A percentile compares a stretch with the other conserved stretches of the same genome.
phyloP scores from a whole-genome alignment of 1,140 invertebrate species.

The Atta texana region DNA sequence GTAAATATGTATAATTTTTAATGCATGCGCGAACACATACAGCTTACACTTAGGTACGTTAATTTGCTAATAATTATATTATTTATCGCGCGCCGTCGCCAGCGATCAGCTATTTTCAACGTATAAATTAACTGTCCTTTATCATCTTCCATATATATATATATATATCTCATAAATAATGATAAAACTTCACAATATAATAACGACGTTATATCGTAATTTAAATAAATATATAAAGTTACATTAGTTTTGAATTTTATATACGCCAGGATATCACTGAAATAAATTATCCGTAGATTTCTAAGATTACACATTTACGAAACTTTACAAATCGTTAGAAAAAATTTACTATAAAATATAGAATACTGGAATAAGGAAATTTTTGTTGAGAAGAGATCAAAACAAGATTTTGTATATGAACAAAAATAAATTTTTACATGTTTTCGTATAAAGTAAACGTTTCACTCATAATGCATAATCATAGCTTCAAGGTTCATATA shows the following conservation, averaged over 20 bases:
- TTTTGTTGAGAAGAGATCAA: background rate
- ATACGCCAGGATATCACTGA: background rate
- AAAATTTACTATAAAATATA: background rate
- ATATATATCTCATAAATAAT: background rate
- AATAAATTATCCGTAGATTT: background rate
- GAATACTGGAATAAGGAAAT: background rate
- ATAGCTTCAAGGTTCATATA: background rate
- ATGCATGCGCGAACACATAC: conserved; percentile 53
- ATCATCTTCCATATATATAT: background rate
- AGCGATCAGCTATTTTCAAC: conserved; percentile 45
- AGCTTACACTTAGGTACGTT: conserved; percentile 64
- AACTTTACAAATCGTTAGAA: background rate
- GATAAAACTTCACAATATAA: background rate
- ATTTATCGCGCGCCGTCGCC: conserved; percentile 45
- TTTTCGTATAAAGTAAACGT: background rate
- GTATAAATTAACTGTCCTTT: conserved; percentile 34
- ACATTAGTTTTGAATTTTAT: background rate
- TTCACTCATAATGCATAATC: background rate
- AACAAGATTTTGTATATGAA: background rate
- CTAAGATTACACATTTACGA: background rate
- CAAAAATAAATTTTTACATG: background rate
- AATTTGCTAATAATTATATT: conserved; percentile 44
- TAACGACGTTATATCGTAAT: background rate
- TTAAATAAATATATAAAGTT: background rate
- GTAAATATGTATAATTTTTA: conserved; percentile 55